A percentile compares a stretch with the other conserved stretches of the same genome.
Conservation (phyloP, 37 sponge, comb jelly and placozoan genomes). For the Chondrilla cf. caribensis region DNA sequence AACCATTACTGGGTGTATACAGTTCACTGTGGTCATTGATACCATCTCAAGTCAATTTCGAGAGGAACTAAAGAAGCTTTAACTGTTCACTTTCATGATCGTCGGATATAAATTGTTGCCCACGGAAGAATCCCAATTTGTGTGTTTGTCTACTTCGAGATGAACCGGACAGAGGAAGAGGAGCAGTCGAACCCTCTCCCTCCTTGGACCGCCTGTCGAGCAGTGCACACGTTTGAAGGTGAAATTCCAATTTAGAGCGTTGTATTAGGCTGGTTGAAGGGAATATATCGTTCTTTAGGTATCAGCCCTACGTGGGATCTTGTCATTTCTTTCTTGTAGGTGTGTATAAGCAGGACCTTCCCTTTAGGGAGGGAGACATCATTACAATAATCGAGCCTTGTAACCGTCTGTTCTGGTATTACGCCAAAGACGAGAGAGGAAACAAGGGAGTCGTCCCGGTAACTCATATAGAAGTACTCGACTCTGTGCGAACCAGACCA, state of each 20-base stretch:
- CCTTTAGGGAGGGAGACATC: conserved; percentile 42
- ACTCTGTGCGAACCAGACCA: background rate
- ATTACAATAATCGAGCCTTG: conserved; percentile 55
- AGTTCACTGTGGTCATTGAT: too few species aligned
- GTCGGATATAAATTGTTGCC: too few species aligned
- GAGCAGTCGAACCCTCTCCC: background rate
- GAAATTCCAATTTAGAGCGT: too few species aligned
- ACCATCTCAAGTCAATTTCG: too few species aligned
- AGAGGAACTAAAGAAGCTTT: too few species aligned
- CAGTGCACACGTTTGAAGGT: background rate
- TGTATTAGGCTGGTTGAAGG: too few species aligned
- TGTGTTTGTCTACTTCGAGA: too few species aligned
- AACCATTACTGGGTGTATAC: too few species aligned
- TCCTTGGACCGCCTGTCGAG: background rate
- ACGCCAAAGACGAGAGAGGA: conserved; percentile 41
- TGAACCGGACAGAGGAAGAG: background rate
- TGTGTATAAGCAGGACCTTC: conserved; percentile 39
- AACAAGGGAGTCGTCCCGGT: conserved; percentile 58
- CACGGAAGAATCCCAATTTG: too few species aligned
- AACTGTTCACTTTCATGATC: too few species aligned
- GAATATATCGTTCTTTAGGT: too few species aligned
- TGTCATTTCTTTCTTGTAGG: conserved; percentile 17
- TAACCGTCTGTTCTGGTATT: conserved; percentile 58
- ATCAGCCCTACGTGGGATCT: background rate
- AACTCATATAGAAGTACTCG: conserved; percentile 36